Evolutionary conservation across 2,797 vertebrate genomes (phyloP).

Genomic region (Babyrousa celebensis): DNA sequence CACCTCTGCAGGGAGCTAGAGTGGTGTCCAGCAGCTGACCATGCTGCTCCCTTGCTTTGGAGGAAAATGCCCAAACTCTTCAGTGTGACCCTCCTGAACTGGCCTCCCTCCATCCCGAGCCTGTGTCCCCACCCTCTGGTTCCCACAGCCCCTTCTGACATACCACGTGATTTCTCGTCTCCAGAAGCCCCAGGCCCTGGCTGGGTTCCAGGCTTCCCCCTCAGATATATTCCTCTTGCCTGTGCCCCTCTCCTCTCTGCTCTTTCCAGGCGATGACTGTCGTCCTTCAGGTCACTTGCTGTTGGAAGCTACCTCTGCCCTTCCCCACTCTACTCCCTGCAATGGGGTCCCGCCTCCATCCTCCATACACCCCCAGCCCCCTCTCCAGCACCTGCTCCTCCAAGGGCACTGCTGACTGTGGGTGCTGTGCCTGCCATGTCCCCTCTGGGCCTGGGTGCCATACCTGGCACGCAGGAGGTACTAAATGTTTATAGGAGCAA

Average conservation of each 20-base stretch:
- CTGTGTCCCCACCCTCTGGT: not conserved
- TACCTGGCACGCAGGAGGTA: not conserved
- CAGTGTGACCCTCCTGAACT: not conserved
- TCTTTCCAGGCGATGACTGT: not conserved
- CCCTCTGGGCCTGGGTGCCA: not conserved
- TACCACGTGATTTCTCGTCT: not conserved
- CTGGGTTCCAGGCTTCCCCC: not conserved
- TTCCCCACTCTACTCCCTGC: not conserved
- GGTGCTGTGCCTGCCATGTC: not conserved
- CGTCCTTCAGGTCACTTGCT: not conserved
- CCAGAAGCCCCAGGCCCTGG: not conserved
- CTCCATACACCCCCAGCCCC: not conserved
- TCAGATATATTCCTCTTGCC: not conserved
- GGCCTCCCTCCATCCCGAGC: not conserved
- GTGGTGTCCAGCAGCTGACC: not conserved
- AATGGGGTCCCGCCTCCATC: rapidly evolving
- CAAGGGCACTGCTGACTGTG: not conserved
- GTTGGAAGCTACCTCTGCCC: not conserved
- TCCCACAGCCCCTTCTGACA: not conserved
- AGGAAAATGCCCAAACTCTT: not conserved
- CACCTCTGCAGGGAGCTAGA: rapidly evolving
- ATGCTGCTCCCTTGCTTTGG: not conserved
- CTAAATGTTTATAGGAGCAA: not conserved
- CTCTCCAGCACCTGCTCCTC: not conserved
- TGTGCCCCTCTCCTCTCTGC: not conserved